These are phyloP conservation scores for Yponomeuta malinellus DNA, from an alignment of 2,888 invertebrate species.

Conservation along the genomic window DNA sequence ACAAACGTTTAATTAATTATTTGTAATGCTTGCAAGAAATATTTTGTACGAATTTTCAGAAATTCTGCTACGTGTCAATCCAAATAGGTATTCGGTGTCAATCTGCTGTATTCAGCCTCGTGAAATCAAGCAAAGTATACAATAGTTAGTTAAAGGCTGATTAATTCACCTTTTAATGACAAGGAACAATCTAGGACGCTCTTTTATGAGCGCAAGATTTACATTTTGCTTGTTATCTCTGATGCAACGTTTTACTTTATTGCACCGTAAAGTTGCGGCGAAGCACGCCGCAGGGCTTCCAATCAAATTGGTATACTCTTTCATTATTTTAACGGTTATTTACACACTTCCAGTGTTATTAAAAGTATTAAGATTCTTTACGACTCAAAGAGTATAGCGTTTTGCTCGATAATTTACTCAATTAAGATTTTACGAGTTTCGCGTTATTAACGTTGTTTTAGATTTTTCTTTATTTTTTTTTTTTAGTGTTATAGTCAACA, in stretches of 20 bases:
- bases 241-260: not conserved
- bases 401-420: too few species aligned
- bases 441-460: too few species aligned
- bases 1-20: too few species aligned
- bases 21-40: too few species aligned
- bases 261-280: not conserved
- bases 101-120: too few species aligned
- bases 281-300: not conserved
- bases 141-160: not conserved
- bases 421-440: too few species aligned
- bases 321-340: not conserved
- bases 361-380: not conserved
- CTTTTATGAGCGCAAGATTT: not conserved
- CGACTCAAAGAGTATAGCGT: too few species aligned
- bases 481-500: too few species aligned
- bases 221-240: slow-evolving; percentile 4
- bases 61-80: too few species aligned
- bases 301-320: not conserved
- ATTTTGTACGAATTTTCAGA: too few species aligned
- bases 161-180: not conserved
- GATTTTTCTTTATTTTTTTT: too few species aligned
- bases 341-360: not conserved
- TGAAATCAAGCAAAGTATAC: not conserved
- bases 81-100: too few species aligned
- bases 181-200: not conserved